These are phyloP conservation scores for Tenrec ecaudatus DNA, from an alignment of 2,113 vertebrate species.

Conservation along the genomic window DNA sequence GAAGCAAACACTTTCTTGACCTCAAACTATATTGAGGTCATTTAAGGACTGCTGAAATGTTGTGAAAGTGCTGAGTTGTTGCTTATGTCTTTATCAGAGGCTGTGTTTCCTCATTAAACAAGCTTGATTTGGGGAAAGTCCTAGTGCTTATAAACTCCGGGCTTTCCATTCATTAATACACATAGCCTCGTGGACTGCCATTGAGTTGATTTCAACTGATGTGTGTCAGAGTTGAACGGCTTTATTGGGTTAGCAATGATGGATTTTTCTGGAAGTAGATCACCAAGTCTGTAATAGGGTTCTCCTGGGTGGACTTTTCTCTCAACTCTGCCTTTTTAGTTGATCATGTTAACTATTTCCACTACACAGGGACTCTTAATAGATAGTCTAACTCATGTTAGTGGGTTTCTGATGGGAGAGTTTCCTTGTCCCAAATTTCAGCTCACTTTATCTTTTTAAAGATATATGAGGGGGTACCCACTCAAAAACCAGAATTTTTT, in stretches of 20 bases:
- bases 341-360: background rate
- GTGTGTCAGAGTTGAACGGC: background rate
- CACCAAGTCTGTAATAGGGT: background rate
- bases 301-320: background rate
- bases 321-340: background rate
- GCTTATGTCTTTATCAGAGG: background rate
- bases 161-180: background rate
- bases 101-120: background rate
- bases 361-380: background rate
- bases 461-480: background rate
- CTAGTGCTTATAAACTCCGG: background rate
- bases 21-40: background rate
- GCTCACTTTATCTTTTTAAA: background rate
- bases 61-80: background rate
- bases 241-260: background rate
- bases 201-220: background rate
- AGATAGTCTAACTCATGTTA: background rate
- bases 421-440: background rate
- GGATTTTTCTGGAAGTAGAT: background rate
- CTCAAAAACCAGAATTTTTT: no score
- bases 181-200: background rate
- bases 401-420: background rate
- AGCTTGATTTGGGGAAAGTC: constrained; percentile 12
- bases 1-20: background rate
- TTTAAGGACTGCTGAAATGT: background rate